Conservation (phyloP, 1,140 invertebrate species). For the Drosophila azteca region DNA sequence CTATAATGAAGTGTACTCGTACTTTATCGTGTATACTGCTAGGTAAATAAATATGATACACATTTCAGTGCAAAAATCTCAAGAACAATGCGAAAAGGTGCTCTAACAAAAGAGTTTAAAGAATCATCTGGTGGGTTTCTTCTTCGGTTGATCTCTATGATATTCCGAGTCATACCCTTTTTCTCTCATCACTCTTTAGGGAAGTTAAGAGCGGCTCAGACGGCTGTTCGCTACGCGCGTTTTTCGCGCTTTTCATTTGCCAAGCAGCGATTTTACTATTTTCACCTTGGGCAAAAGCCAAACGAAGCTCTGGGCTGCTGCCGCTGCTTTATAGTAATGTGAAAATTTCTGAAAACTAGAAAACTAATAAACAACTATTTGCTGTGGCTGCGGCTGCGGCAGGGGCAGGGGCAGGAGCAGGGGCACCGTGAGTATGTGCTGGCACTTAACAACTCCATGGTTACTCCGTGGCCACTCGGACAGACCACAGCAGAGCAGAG, state of each 20-base stretch:
- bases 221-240: slow-evolving; percentile 69
- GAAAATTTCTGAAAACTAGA: slow-evolving; percentile 78
- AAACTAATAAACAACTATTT: slow-evolving; percentile 61
- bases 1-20: too few relatives aligned
- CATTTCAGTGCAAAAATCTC: too few relatives aligned
- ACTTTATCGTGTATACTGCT: too few relatives aligned
- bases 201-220: neutral
- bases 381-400: slow-evolving; percentile 16
- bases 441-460: slow-evolving; percentile 67
- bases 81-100: too few relatives aligned
- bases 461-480: neutral
- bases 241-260: slow-evolving; percentile 80
- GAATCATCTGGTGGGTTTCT: too few relatives aligned
- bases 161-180: slow-evolving; percentile 11
- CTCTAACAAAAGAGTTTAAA: too few relatives aligned
- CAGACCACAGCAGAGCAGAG: slow-evolving; percentile 5
- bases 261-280: slow-evolving; percentile 72
- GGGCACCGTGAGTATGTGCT: slow-evolving; percentile 54
- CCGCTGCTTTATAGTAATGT: slow-evolving; percentile 74
- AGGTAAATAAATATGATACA: too few relatives aligned
- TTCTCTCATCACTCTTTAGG: neutral
- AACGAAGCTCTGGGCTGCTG: neutral
- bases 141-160: too few relatives aligned
- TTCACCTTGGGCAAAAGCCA: slow-evolving; percentile 49
- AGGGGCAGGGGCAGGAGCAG: slow-evolving; percentile 3